Conservation (phyloP, 1,140 invertebrate genomes). For the Penaeus vannamei region DNA sequence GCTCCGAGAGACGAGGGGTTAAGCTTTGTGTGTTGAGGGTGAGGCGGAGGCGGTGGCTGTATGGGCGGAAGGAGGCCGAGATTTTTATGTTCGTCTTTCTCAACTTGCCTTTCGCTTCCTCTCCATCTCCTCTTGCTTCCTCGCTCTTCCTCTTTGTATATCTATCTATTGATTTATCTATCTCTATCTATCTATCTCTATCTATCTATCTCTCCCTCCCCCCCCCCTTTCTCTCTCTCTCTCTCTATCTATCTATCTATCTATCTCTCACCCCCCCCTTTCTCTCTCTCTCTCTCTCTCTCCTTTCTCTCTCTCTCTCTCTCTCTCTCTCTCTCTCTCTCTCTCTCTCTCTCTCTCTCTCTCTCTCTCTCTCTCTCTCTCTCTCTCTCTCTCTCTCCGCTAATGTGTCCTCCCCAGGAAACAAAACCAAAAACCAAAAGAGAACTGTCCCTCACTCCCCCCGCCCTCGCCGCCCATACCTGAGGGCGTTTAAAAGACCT, state of each 20-base stretch:
- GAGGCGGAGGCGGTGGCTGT: no score
- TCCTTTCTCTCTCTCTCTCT: not conserved
- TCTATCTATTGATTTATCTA: not conserved
- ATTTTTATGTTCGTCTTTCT: no score
- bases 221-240: not conserved
- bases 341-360: not conserved
- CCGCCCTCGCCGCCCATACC: no score
- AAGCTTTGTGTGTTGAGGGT: no score
- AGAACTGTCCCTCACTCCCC: no score
- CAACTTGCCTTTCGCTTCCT: not conserved
- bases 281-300: not conserved
- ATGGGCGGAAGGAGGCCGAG: no score
- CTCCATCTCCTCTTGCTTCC: not conserved
- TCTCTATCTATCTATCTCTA: not conserved
- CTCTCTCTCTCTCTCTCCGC: not conserved
- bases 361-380: not conserved
- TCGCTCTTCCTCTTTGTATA: constrained; percentile 1
- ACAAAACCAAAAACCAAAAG: no score
- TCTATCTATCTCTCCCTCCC: not conserved
- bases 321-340: not conserved
- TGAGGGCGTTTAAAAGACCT: no score
- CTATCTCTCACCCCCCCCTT: not conserved
- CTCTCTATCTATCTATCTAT: not conserved
- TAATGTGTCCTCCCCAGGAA: no score
- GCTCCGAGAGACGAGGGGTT: no score